Evolutionary conservation across 2,797 vertebrate species (phyloP).

Genomic region (Podarcis lilfordi): DNA sequence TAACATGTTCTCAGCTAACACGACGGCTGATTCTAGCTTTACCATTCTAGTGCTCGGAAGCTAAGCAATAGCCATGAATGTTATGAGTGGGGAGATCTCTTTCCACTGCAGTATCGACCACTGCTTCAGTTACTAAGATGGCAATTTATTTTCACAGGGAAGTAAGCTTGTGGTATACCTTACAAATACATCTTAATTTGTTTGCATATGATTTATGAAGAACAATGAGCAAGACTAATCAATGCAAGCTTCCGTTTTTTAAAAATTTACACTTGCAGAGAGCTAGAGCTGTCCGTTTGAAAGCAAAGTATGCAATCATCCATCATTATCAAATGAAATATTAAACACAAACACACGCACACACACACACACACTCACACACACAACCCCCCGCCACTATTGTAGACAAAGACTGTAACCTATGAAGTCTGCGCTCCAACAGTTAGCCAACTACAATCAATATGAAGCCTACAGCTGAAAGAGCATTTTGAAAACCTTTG

Average conservation of each 20-base stretch:
- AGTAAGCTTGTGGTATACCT: constrained; percentile 23
- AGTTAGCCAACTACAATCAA: constrained; percentile 28
- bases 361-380: constrained; percentile 43
- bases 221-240: constrained; percentile 6
- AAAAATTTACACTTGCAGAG: neutral
- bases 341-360: constrained; percentile 36
- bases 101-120: constrained; percentile 12
- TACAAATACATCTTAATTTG: constrained; percentile 10
- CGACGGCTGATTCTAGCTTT: constrained; percentile 40
- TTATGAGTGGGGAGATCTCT: constrained; percentile 3
- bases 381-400: constrained; percentile 31
- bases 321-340: constrained; percentile 53
- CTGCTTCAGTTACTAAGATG: constrained; percentile 26
- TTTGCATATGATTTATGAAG: constrained; percentile 21
- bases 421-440: constrained; percentile 20
- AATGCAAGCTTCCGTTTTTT: constrained; percentile 1
- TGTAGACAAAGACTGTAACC: constrained; percentile 30
- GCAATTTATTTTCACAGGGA: constrained; percentile 27
- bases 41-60: constrained; percentile 45
- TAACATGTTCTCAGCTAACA: constrained; percentile 22
- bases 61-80: constrained; percentile 37
- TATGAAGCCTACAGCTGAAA: neutral
- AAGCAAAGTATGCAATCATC: constrained; percentile 30
- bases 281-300: constrained; percentile 35
- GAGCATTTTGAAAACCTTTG: constrained; percentile 23